A percentile compares a stretch with the other conserved stretches of the same genome.
phyloP scores from a whole-genome alignment of 2,797 vertebrate species.

The Carduelis carduelis region DNA sequence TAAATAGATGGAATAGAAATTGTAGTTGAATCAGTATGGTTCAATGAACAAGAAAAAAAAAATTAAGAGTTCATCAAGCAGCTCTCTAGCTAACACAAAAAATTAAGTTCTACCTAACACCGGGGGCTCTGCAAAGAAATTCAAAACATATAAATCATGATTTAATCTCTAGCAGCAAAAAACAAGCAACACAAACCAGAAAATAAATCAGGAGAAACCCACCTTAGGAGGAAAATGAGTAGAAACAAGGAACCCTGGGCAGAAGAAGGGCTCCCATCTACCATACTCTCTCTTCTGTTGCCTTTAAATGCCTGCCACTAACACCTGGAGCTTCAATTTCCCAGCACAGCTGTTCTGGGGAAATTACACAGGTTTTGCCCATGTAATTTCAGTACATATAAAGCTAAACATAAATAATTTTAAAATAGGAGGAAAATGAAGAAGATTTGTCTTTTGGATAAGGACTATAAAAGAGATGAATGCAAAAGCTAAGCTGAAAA shows the following conservation, averaged over 20 bases:
- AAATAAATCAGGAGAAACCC: background rate
- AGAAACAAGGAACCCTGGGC: background rate
- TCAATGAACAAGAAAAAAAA: background rate
- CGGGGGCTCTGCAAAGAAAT: background rate
- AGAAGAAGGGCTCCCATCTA: rapidly evolving
- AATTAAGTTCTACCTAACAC: background rate
- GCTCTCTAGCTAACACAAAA: background rate
- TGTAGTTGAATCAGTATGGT: background rate
- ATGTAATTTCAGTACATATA: background rate
- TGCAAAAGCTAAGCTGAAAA: background rate
- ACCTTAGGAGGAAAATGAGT: background rate
- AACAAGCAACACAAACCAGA: background rate
- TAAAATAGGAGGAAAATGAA: background rate
- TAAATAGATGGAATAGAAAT: background rate
- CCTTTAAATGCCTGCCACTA: background rate
- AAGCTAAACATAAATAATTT: background rate
- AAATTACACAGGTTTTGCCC: background rate
- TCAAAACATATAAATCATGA: background rate
- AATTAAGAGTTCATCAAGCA: background rate
- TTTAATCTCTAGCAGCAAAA: background rate
- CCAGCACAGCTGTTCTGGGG: background rate
- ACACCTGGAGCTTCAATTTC: background rate
- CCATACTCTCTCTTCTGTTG: background rate
- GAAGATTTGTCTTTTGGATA: background rate
- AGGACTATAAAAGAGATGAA: background rate